These are phyloP conservation scores for Acleris laterana DNA, from an alignment of 2,888 invertebrate species.

Conservation along the genomic window DNA sequence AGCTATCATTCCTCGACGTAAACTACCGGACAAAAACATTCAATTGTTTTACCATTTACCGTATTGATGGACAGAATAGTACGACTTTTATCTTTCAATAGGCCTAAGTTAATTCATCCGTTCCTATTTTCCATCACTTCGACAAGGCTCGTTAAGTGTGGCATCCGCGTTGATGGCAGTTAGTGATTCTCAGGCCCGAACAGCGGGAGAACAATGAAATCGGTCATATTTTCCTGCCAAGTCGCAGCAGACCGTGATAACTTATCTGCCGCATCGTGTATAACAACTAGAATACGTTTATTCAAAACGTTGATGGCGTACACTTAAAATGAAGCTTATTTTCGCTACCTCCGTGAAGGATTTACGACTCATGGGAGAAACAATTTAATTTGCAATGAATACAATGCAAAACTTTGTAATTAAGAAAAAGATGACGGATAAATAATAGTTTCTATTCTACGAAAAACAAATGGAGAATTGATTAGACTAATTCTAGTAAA, in stretches of 20 bases:
- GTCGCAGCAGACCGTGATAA: slow-evolving; percentile 76
- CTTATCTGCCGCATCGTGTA: slow-evolving; percentile 77
- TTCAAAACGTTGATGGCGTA: slow-evolving; percentile 71
- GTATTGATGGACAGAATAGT: slow-evolving; percentile 56
- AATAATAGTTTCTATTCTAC: no score
- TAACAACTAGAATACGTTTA: slow-evolving; percentile 73
- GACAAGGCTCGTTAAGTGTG: slow-evolving; percentile 83
- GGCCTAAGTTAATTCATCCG: slow-evolving; percentile 78
- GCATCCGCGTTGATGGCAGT: slow-evolving; percentile 79
- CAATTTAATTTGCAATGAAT: slow-evolving; percentile 16
- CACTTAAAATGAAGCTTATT: slow-evolving; percentile 74
- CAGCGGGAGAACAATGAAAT: slow-evolving; percentile 81
- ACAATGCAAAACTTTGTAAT: background rate
- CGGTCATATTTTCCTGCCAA: slow-evolving; percentile 82
- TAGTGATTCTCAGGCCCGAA: slow-evolving; percentile 81
- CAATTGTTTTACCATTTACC: slow-evolving; percentile 63
- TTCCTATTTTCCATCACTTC: slow-evolving; percentile 78
- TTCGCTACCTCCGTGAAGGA: slow-evolving; percentile 67
- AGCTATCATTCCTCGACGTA: slow-evolving; percentile 37
- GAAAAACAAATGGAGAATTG: no score
- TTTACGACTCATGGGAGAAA: slow-evolving; percentile 49
- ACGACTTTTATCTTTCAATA: slow-evolving; percentile 73
- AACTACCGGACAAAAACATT: slow-evolving; percentile 55
- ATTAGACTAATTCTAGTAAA: no score
- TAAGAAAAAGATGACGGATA: background rate